Base-by-base conservation (phyloP, 37 sponge, comb jelly and placozoan species). In the Chondrosia reniformis region DNA sequence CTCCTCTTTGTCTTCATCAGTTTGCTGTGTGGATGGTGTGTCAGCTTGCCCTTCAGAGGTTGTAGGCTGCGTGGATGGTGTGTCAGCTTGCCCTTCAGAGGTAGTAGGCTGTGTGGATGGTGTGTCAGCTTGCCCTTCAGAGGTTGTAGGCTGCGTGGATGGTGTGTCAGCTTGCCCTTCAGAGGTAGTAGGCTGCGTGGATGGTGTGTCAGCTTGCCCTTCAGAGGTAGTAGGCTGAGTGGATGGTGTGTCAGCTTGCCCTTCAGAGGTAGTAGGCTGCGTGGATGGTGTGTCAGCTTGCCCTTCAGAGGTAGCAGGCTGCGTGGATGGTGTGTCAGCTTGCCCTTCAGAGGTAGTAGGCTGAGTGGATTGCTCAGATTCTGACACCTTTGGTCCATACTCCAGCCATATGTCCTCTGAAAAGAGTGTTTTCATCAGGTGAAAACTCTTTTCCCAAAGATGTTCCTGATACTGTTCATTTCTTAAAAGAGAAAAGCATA, bases 391-490 rank as follows among this genome's bases (percentile, higher is more conserved):
- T 4, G 79, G 74, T 38, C 88, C 75, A 79, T 88, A 88, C 75
- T 74, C 57, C 63, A 66, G 78, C 74, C 83, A 46, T 44, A 79
- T 79, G 2, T 82, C 75, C n/a, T 83, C 71, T 0, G 84, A 81
- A 44, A 88, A 69, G 56, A 71, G 44, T 52, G 73, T 69, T 40
- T 79, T 83, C 46, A 88, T 44, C 21, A 66, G 33, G 15, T 78
- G 66, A 43, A 78, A 46, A 46, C 80, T 83, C 15, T 33, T 79
- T 54, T 75, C 76, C 88, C 88, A 88, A 41, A 88, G 34, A 37
- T 83, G 79, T 41, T 88, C 88, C 67, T 88, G 88, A 40, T 61
- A 63, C 25, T 31, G 1, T 41, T 66, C 67, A 33, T 88, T 83
- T 76, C 88, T 88, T n/a, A n/a, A n/a, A n/a, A n/a, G n/a, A n/a